Evolutionary conservation across 2,888 invertebrate genomes (phyloP).

Genomic region (Gerris lacustris): DNA sequence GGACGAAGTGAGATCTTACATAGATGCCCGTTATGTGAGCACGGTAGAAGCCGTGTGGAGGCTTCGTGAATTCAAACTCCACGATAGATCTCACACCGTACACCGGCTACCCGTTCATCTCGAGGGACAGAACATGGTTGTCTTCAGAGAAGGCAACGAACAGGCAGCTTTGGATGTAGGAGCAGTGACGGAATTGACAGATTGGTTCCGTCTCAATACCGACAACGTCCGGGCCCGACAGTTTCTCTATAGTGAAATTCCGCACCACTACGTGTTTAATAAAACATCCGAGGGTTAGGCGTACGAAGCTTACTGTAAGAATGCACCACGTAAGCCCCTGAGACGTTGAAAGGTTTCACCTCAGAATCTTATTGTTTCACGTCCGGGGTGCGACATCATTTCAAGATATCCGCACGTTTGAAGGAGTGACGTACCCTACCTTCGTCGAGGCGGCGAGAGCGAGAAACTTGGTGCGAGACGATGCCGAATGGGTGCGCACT

Average conservation of each 20-base stretch:
- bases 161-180: neutral
- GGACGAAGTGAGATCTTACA: neutral
- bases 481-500: neutral
- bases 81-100: neutral
- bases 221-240: neutral
- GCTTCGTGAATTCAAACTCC: neutral
- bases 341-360: neutral
- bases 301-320: neutral
- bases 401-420: neutral
- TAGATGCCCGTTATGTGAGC: neutral
- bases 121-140: neutral
- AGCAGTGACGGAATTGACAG: neutral
- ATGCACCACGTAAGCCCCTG: neutral
- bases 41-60: neutral
- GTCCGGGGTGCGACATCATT: neutral
- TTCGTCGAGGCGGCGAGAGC: neutral
- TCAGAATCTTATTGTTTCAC: conserved; percentile 1
- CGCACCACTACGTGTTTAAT: neutral
- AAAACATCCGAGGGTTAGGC: neutral
- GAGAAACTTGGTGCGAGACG: neutral
- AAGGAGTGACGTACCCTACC: neutral
- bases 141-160: neutral
- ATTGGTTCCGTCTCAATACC: neutral
- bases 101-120: conserved; percentile 1
- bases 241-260: neutral